Conservation (phyloP, 2,888 invertebrate species). For the Mesochorus sp. region DNA sequence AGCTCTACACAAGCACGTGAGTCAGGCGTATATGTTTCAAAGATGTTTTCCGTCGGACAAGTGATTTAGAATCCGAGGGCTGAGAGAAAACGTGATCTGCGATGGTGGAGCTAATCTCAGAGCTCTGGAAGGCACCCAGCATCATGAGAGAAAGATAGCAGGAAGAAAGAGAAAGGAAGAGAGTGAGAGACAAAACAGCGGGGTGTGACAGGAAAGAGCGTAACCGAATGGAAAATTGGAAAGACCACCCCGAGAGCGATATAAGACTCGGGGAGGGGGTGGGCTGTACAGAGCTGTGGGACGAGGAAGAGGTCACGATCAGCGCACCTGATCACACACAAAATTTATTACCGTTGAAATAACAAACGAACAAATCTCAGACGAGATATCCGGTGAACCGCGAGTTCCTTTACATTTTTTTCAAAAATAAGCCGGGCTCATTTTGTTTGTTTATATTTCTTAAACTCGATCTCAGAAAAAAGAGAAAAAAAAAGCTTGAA, state of each 20-base stretch:
- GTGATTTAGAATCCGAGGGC: conserved; percentile 64
- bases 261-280: conserved; percentile 14
- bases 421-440: conserved; percentile 12
- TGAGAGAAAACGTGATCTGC: conserved; percentile 64
- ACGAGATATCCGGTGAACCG: conserved; percentile 12
- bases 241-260: conserved; percentile 58
- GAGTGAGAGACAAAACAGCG: conserved; percentile 51
- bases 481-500: no score
- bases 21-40: conserved; percentile 19
- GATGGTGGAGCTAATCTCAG: conserved; percentile 58
- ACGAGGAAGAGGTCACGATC: conserved; percentile 51
- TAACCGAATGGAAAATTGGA: conserved; percentile 49
- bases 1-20: conserved; percentile 19
- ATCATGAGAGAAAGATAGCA: conserved; percentile 8
- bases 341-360: conserved; percentile 56
- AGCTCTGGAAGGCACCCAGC: conserved; percentile 31
- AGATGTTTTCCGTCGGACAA: conserved; percentile 44
- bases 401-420: conserved; percentile 22
- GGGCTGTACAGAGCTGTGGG: conserved; percentile 9
- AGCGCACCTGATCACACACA: conserved; percentile 64
- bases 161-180: conserved; percentile 17
- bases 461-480: no score
- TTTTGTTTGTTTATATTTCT: not conserved
- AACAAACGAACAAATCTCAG: conserved; percentile 48
- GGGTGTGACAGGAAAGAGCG: conserved; percentile 54